Conservation (phyloP, 2,888 invertebrate genomes). For the Eumacrocentrus americanus region DNA sequence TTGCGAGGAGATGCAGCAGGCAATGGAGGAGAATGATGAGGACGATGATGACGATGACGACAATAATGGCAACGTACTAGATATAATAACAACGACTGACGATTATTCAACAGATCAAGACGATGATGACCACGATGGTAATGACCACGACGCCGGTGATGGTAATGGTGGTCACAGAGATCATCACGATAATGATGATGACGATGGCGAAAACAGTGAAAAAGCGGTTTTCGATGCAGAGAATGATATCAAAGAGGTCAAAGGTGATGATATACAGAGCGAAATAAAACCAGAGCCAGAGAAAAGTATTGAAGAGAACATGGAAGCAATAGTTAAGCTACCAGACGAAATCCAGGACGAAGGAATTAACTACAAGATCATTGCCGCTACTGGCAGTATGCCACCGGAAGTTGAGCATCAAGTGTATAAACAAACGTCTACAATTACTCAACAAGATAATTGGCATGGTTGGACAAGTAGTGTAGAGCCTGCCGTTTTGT, state of each 20-base stretch:
- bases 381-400: constrained; percentile 31
- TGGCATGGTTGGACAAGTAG: constrained; percentile 35
- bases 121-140: constrained; percentile 24
- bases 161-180: constrained; percentile 17
- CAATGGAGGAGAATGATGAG: constrained; percentile 33
- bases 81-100: not conserved
- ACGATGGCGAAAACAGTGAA: constrained; percentile 1
- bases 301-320: not conserved
- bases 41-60: constrained; percentile 37
- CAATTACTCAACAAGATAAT: not conserved
- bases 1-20: constrained; percentile 36
- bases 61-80: constrained; percentile 23
- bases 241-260: not conserved
- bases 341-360: not conserved
- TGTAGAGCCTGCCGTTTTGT: constrained; percentile 42
- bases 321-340: not conserved
- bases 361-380: not conserved
- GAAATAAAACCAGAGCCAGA: not conserved
- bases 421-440: constrained; percentile 43
- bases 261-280: not conserved
- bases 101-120: constrained; percentile 28
- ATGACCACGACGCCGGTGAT: constrained; percentile 30
- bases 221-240: not conserved
- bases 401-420: not conserved
- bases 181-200: constrained; percentile 21